Evolutionary conservation across 2,797 vertebrate genomes (phyloP).

Genomic region (Chelon auratus): DNA sequence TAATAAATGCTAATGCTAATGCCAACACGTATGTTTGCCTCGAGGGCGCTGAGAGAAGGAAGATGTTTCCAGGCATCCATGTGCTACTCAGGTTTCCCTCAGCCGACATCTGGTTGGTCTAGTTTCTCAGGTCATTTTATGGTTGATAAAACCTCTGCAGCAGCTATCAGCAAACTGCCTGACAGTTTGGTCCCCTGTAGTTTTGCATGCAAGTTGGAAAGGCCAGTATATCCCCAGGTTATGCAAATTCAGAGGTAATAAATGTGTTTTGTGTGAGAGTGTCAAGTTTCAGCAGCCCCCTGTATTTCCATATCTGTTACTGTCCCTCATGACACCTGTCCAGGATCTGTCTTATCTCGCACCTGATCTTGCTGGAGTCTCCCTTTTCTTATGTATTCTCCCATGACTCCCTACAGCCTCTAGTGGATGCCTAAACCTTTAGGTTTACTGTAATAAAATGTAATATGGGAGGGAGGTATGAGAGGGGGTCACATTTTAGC

Average conservation of each 20-base stretch:
- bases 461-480: constrained; percentile 4
- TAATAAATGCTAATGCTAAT: neutral
- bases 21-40: neutral
- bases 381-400: constrained; percentile 10
- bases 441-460: constrained; percentile 2
- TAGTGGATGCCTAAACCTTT: neutral
- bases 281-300: constrained; percentile 8
- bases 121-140: constrained; percentile 40
- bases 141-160: constrained; percentile 1
- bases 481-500: neutral
- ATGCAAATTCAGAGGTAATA: constrained; percentile 48
- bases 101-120: constrained; percentile 47
- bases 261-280: neutral
- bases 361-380: constrained; percentile 3
- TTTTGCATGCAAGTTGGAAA: constrained; percentile 19
- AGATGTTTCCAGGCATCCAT: constrained; percentile 7
- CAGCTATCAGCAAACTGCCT: constrained; percentile 3
- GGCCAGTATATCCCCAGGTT: constrained; percentile 54
- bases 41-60: neutral
- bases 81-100: neutral
- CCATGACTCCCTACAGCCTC: neutral
- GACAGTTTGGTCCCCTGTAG: constrained; percentile 49
- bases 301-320: constrained; percentile 23
- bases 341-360: constrained; percentile 24
- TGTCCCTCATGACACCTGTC: constrained; percentile 10